Evolutionary conservation across 2,888 invertebrate genomes (phyloP), one percentile per base, ranked within the genome.

Genomic region (Ceraclea dissimilis): DNA sequence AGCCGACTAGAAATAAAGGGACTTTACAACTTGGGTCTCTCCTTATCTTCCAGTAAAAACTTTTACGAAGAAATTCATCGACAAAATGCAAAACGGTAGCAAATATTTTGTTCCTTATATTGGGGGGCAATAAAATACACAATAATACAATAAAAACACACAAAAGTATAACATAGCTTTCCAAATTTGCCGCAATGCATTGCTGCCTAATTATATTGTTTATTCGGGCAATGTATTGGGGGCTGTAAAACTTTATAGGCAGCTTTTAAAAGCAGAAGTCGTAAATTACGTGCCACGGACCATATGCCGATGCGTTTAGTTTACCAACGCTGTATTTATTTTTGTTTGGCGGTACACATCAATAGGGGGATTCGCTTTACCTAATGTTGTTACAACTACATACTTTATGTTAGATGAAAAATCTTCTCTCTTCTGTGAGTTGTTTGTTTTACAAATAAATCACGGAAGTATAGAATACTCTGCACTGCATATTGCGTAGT

Each of bases 101-200:
- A 21, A 6, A 17, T 17, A 31, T 13, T 39, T 16, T 13, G 39
- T 10, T 52, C 43, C 49, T 52, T 56, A 26, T 11, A 48, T 33
- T 19, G 21, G 6, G 20, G 49, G 54, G 49, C 50, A 55, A 55
- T 51, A 51, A 51, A 55, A 16, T 39, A 4, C 39, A 26, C 10
- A 13, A 39, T n/a, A 39, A 13, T 39, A 52, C 34, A 31, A 55
- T 43, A 55, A 55, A 55, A 54, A 18, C 54, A 46, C 44, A 55
- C 55, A 55, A 51, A 50, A 51, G 44, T 54, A 19, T 33, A 54
- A 49, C 21, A 22, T 31, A 19, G 46, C 43, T 53, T 57, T 54
- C 50, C 57, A 56, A 59, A 59, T 53, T 26, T 51, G 57, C 59
- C 59, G 59, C 52, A 52, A 47, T 50, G 49, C 51, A 39, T 16